phyloP scores from a whole-genome alignment of 2,113 vertebrate genomes.

The Pogona vitticeps region DNA sequence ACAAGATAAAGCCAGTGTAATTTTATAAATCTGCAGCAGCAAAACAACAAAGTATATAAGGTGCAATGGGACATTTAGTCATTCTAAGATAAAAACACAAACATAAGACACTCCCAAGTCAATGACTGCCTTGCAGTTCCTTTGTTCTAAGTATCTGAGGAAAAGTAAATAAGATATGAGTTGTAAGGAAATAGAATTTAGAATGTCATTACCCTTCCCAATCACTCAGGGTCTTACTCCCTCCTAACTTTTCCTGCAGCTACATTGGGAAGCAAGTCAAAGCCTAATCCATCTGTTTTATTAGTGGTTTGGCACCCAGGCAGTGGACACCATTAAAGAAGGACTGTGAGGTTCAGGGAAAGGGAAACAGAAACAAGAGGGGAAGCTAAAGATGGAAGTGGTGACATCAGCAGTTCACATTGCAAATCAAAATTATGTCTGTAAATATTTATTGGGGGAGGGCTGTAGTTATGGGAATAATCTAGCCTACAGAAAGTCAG shows the following conservation, averaged over 20 bases:
- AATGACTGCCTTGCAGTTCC: slow-evolving; percentile 14
- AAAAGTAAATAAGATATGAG: slow-evolving; percentile 48
- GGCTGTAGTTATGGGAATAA: too few relatives aligned
- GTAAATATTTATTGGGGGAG: background rate
- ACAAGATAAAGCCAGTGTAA: slow-evolving; percentile 16
- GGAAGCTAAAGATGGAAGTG: background rate
- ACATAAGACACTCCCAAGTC: background rate
- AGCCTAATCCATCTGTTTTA: background rate
- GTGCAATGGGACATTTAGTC: background rate
- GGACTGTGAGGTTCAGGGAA: background rate
- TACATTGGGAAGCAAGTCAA: slow-evolving; percentile 26
- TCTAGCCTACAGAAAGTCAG: too few relatives aligned
- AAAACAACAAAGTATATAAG: background rate
- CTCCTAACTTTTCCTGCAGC: slow-evolving; percentile 43
- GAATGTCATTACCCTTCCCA: slow-evolving; percentile 33
- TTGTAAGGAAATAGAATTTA: slow-evolving; percentile 44
- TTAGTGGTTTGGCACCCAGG: background rate
- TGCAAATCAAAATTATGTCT: background rate
- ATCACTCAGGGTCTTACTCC: background rate
- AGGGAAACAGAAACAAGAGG: background rate
- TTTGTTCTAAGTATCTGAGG: slow-evolving; percentile 11
- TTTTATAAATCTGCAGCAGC: slow-evolving; percentile 33
- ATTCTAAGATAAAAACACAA: background rate
- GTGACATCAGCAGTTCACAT: background rate
- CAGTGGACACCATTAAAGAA: background rate